Conservation (phyloP, 2,888 invertebrate species). For the Drosophila helvetica region DNA sequence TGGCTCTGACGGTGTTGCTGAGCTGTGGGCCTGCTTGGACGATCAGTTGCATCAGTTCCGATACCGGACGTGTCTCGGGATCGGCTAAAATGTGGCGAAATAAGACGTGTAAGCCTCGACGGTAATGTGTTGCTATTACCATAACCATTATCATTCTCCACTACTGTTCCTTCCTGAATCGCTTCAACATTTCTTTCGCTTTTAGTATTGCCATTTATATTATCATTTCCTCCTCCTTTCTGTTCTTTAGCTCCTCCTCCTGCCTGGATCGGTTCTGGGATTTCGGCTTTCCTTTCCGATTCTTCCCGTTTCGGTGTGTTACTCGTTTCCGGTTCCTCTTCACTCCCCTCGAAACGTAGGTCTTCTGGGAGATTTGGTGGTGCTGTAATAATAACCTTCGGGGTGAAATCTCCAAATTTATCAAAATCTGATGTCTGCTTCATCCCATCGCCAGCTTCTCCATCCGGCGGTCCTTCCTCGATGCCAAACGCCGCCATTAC, state of each 20-base stretch:
- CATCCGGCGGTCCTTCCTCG: not conserved
- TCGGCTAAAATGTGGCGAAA: not conserved
- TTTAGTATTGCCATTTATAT: too few relatives aligned
- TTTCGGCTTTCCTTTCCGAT: not conserved
- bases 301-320: not conserved
- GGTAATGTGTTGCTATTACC: too few relatives aligned
- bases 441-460: not conserved
- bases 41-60: not conserved
- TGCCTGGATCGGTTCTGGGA: not conserved
- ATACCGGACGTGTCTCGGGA: not conserved
- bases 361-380: not conserved
- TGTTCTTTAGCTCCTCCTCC: not conserved
- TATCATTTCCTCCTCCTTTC: too few relatives aligned
- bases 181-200: too few relatives aligned
- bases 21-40: not conserved
- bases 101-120: not conserved
- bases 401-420: not conserved
- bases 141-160: not conserved
- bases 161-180: too few relatives aligned
- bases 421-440: not conserved
- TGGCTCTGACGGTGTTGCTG: not conserved
- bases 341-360: not conserved
- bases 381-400: not conserved
- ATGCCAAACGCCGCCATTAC: conserved; percentile 50
- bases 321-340: not conserved